phyloP scores from a whole-genome alignment of 2,888 invertebrate species.

The Abscondita cerata region DNA sequence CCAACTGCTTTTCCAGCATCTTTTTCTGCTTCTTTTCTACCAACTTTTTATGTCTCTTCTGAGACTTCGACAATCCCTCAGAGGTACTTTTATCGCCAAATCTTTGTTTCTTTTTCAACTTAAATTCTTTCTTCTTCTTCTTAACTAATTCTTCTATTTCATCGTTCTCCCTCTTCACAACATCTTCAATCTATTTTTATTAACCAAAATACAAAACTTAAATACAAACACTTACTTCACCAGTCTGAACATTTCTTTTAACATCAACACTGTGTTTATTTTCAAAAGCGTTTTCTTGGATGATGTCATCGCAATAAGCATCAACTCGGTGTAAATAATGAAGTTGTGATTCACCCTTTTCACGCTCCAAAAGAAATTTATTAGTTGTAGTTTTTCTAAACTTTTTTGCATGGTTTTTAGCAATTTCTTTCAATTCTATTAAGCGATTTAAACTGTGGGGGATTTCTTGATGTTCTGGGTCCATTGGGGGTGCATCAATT shows the following conservation, averaged over 20 bases:
- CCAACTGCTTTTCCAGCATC: constrained; percentile 55
- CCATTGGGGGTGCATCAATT: constrained; percentile 77
- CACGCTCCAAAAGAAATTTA: constrained; percentile 18
- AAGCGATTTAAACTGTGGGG: constrained; percentile 74
- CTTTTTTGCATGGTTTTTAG: constrained; percentile 47
- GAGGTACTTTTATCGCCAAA: constrained; percentile 45
- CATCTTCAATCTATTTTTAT: constrained; percentile 3
- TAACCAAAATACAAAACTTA: constrained; percentile 14
- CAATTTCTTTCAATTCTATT: constrained; percentile 65
- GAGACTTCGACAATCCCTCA: constrained; percentile 59
- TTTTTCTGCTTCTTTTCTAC: constrained; percentile 60
- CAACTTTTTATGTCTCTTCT: constrained; percentile 63
- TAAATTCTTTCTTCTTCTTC: constrained; percentile 58
- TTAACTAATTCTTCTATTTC: constrained; percentile 59
- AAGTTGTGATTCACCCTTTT: constrained; percentile 67
- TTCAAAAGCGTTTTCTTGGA: constrained; percentile 68
- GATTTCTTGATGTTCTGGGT: constrained; percentile 75
- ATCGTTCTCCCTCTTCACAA: background rate
- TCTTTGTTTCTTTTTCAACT: constrained; percentile 49
- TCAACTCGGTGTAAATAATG: constrained; percentile 72
- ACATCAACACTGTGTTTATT: constrained; percentile 68
- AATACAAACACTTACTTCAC: constrained; percentile 49
- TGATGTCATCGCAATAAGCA: constrained; percentile 67
- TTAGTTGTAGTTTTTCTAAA: constrained; percentile 26
- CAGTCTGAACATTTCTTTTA: constrained; percentile 62